These are phyloP conservation scores for Psittacula cyanocephala DNA, from an alignment of 2,113 vertebrate species.

Conservation along the genomic window DNA sequence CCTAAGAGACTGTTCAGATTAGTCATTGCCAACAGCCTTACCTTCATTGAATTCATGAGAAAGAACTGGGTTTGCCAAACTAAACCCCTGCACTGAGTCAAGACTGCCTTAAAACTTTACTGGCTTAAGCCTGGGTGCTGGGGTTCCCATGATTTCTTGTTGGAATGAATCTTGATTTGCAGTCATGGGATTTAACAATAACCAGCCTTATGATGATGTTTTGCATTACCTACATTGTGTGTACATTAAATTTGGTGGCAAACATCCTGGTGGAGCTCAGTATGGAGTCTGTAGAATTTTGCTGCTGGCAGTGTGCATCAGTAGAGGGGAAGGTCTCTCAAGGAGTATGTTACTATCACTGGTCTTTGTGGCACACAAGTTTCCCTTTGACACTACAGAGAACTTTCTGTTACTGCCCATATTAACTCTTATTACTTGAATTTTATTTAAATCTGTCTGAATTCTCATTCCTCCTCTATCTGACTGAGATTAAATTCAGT, in stretches of 20 bases:
- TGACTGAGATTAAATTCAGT: not conserved
- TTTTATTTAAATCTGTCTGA: not conserved
- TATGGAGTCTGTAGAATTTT: not conserved
- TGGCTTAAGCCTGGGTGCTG: not conserved
- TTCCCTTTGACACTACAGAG: not conserved
- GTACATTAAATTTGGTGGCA: not conserved
- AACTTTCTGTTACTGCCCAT: not conserved
- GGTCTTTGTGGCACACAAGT: not conserved
- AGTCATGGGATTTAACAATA: not conserved
- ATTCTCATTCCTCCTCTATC: not conserved
- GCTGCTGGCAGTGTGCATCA: not conserved
- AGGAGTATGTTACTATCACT: not conserved
- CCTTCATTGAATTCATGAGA: slow-evolving; percentile 11
- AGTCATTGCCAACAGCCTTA: slow-evolving; percentile 42
- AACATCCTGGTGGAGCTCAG: not conserved
- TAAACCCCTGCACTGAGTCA: not conserved
- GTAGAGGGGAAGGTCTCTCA: not conserved
- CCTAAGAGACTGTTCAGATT: slow-evolving; percentile 31
- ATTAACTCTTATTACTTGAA: not conserved
- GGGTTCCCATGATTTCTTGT: not conserved
- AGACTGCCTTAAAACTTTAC: not conserved
- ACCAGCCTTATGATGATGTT: not conserved
- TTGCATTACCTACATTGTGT: not conserved
- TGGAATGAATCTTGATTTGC: not conserved
- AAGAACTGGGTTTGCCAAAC: not conserved